Conservation (phyloP, 2,888 invertebrate species). For the Amorpha juglandis region DNA sequence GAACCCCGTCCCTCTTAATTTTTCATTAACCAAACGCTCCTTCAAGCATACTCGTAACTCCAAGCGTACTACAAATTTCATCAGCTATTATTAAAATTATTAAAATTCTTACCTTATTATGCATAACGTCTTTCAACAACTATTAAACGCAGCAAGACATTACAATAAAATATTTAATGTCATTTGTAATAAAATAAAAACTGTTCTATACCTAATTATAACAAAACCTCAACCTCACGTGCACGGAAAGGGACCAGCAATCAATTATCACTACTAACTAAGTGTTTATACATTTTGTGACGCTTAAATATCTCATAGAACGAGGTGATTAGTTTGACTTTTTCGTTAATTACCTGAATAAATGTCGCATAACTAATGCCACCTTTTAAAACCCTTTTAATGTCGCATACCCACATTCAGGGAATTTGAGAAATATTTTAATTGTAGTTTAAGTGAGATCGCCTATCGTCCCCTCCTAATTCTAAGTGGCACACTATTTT, state of each 20-base stretch:
- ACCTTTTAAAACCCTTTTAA: conserved; percentile 7
- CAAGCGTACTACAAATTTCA: too few relatives aligned
- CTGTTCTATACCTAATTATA: not conserved
- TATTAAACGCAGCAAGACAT: not conserved
- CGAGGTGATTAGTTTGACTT: conserved; percentile 2
- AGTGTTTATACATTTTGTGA: conserved; percentile 11
- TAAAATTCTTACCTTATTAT: not conserved
- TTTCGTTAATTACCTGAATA: conserved; percentile 12
- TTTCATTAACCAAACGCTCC: too few relatives aligned
- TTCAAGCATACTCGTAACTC: too few relatives aligned
- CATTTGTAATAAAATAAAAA: not conserved
- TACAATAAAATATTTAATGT: not conserved
- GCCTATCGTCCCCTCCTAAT: not conserved
- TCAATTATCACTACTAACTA: conserved; percentile 1
- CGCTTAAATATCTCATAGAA: not conserved
- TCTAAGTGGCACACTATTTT: conserved; percentile 14
- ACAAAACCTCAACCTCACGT: not conserved
- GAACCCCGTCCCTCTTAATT: too few relatives aligned
- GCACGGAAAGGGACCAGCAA: not conserved
- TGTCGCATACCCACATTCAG: not conserved
- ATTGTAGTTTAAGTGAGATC: conserved; percentile 15
- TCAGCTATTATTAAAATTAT: too few relatives aligned
- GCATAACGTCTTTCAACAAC: not conserved
- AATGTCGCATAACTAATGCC: not conserved
- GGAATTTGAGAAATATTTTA: conserved; percentile 17